Percentiles rank a stretch among this genome's conserved stretches.
These are phyloP conservation scores for Acrossocheilus fasciatus DNA, from an alignment of 2,797 vertebrate species.

Conservation along the genomic window DNA sequence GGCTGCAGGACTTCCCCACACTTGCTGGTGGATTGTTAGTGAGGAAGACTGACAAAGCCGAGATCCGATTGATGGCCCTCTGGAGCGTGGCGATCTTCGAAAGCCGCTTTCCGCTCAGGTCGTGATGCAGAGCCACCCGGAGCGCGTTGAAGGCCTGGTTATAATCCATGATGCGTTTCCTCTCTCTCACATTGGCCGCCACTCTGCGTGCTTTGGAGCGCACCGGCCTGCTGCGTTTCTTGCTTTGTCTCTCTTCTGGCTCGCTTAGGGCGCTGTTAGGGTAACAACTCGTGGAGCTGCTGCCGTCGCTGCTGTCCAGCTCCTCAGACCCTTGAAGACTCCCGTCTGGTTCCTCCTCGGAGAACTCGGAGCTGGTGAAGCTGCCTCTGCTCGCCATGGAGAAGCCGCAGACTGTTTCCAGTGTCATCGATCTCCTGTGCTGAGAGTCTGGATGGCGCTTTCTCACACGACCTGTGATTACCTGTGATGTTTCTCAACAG, in stretches of 20 bases:
- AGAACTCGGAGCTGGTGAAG: slow-evolving; percentile 74
- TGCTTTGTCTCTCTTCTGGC: slow-evolving; percentile 71
- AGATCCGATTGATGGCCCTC: slow-evolving; percentile 92
- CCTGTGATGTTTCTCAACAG: slow-evolving; percentile 72
- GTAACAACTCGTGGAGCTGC: slow-evolving; percentile 65
- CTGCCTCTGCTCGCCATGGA: slow-evolving; percentile 76
- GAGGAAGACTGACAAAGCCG: slow-evolving; percentile 89
- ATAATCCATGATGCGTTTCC: slow-evolving; percentile 97
- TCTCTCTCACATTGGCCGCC: slow-evolving; percentile 91
- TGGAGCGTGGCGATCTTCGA: slow-evolving; percentile 96
- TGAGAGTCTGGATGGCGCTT: slow-evolving; percentile 51
- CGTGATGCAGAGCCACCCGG: slow-evolving; percentile 88
- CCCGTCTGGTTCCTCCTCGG: slow-evolving; percentile 79
- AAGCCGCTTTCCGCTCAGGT: slow-evolving; percentile 91
- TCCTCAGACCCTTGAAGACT: slow-evolving; percentile 63
- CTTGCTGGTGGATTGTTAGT: slow-evolving; percentile 87
- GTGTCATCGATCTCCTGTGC: slow-evolving; percentile 5
- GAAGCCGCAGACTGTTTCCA: slow-evolving; percentile 9
- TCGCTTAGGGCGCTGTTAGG: slow-evolving; percentile 69
- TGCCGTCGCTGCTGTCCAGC: slow-evolving; percentile 59
- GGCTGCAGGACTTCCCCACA: slow-evolving; percentile 78
- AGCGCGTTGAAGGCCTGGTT: slow-evolving; percentile 96
- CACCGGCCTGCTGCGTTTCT: slow-evolving; percentile 83
- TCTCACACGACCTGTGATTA: slow-evolving; percentile 71
- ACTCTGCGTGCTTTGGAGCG: slow-evolving; percentile 93